These are phyloP conservation scores for Neodiprion pinetum DNA, from an alignment of 1,140 invertebrate species.

Conservation along the genomic window DNA sequence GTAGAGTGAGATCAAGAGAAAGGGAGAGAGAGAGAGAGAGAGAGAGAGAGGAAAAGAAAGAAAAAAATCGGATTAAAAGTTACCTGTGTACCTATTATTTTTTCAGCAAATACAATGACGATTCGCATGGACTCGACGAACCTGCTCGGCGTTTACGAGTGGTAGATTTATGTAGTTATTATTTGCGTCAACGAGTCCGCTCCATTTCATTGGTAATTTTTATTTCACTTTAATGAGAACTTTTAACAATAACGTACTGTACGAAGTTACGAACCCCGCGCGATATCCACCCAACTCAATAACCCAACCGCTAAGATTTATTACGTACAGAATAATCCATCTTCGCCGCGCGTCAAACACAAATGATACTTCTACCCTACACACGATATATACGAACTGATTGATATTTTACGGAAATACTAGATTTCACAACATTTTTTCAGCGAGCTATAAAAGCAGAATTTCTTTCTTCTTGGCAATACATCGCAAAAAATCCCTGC, in stretches of 20 bases:
- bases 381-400: neutral
- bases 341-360: neutral
- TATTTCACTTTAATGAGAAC: neutral
- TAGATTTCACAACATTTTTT: neutral
- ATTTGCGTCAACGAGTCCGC: neutral
- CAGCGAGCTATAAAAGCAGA: neutral
- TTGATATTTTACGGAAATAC: neutral
- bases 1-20: neutral
- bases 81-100: neutral
- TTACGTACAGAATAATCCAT: constrained; percentile 1
- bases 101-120: neutral
- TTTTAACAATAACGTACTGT: neutral
- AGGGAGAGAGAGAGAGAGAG: no score
- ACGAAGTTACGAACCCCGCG: no score
- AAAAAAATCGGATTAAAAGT: no score
- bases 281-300: neutral
- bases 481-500: neutral
- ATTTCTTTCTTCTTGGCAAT: neutral
- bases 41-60: no score
- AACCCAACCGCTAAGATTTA: neutral
- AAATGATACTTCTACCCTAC: neutral
- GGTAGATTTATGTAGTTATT: neutral
- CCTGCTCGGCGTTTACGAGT: neutral
- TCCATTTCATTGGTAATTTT: neutral
- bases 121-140: neutral